Conservation (phyloP, 2,113 vertebrate genomes). For the Hiodon tergisus region DNA sequence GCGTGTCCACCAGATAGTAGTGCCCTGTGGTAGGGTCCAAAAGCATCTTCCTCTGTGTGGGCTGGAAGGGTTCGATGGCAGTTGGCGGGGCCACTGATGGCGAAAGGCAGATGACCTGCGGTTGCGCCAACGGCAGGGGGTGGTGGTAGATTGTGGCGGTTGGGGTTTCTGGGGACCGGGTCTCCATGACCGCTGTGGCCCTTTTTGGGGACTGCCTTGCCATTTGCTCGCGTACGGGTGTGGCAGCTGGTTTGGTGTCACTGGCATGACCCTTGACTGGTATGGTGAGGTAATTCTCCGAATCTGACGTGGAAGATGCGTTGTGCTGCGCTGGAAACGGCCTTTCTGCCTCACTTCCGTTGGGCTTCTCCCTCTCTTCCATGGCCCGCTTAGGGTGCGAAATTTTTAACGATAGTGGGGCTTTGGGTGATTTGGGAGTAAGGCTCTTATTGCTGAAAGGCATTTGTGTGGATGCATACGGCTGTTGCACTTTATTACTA, state of each 20-base stretch:
- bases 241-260: conserved; percentile 24
- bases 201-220: conserved; percentile 34
- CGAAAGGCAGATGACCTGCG: conserved; percentile 75
- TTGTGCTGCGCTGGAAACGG: conserved; percentile 24
- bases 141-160: conserved; percentile 68
- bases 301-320: conserved; percentile 48
- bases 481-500: conserved; percentile 25
- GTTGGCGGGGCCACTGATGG: conserved; percentile 61
- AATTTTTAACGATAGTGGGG: conserved; percentile 38
- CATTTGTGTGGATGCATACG: conserved; percentile 16
- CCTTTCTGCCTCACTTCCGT: conserved; percentile 31
- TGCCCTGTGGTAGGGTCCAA: conserved; percentile 87
- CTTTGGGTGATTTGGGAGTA: conserved; percentile 38
- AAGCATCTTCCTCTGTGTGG: conserved; percentile 87
- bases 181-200: conserved; percentile 50
- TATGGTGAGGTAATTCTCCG: conserved; percentile 74
- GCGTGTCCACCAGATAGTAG: conserved; percentile 90
- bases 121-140: conserved; percentile 56
- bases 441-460: conserved; percentile 38
- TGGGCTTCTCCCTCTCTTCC: conserved; percentile 28
- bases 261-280: conserved; percentile 62
- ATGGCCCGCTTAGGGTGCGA: conserved; percentile 4
- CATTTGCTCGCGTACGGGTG: conserved; percentile 29
- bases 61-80: conserved; percentile 57
- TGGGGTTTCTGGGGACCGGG: conserved; percentile 55